Conservation (phyloP, 2,113 vertebrate species). For the Carassius carassius region DNA sequence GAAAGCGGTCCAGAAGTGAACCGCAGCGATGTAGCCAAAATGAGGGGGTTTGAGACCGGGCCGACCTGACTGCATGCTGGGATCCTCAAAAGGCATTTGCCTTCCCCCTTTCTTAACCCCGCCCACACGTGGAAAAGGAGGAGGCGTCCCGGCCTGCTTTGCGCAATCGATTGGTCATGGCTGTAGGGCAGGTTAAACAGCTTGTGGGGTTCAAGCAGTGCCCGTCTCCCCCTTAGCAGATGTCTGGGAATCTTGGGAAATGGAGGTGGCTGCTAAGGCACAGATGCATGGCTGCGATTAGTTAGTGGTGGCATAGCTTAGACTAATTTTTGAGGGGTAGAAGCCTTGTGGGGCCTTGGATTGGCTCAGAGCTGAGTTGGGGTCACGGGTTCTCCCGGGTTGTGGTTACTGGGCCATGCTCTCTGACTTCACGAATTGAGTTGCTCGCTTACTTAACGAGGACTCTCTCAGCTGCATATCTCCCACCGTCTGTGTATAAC, state of each 20-base stretch:
- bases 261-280: slow-evolving; percentile 30
- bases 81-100: slow-evolving; percentile 58
- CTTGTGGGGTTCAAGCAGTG: slow-evolving; percentile 47
- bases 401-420: slow-evolving; percentile 21
- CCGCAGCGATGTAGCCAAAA: not conserved
- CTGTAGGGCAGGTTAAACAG: slow-evolving; percentile 59
- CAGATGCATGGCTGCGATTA: slow-evolving; percentile 36
- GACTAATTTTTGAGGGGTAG: not conserved
- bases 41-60: slow-evolving; percentile 28
- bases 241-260: slow-evolving; percentile 58
- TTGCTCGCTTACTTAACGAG: slow-evolving; percentile 51
- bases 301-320: not conserved
- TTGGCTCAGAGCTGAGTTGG: slow-evolving; percentile 10
- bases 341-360: not conserved
- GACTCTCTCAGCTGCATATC: slow-evolving; percentile 10
- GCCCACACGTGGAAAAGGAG: slow-evolving; percentile 45
- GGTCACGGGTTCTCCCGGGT: slow-evolving; percentile 33
- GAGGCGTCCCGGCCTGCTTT: slow-evolving; percentile 19
- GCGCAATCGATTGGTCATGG: slow-evolving; percentile 67
- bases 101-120: slow-evolving; percentile 47
- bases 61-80: slow-evolving; percentile 40
- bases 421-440: slow-evolving; percentile 50
- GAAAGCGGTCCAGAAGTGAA: slow-evolving; percentile 42
- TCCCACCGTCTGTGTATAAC: slow-evolving; percentile 32
- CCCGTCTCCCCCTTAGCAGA: slow-evolving; percentile 52